Evolutionary conservation across 2,888 invertebrate species (phyloP).

Genomic region (Gastrophysa polygoni): DNA sequence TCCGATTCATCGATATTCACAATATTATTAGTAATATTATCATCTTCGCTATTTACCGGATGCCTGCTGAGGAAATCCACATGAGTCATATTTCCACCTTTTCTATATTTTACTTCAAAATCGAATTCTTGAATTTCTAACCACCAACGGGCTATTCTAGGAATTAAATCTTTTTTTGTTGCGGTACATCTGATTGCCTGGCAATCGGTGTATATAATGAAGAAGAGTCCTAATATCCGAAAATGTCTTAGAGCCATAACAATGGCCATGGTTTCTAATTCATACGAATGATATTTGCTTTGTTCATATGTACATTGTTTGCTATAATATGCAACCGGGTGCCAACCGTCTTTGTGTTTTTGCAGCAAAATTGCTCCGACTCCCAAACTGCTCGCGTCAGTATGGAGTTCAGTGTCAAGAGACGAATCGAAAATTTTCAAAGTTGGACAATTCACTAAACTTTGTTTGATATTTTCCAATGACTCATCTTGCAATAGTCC

Average conservation of each 20-base stretch:
- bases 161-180: no score
- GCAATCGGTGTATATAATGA: slow-evolving; percentile 40
- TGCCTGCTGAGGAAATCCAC: not conserved
- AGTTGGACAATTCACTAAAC: not conserved
- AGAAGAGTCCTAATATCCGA: slow-evolving; percentile 35
- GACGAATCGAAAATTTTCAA: not conserved
- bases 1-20: slow-evolving; percentile 13
- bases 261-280: slow-evolving; percentile 28
- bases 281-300: slow-evolving; percentile 25
- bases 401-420: slow-evolving; percentile 26
- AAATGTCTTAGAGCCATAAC: slow-evolving; percentile 34
- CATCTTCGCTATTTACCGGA: slow-evolving; percentile 22
- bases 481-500: not conserved
- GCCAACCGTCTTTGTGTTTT: slow-evolving; percentile 14
- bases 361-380: slow-evolving; percentile 31
- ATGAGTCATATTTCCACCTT: not conserved
- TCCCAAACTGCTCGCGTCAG: slow-evolving; percentile 31
- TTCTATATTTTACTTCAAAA: slow-evolving; percentile 30
- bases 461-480: not conserved
- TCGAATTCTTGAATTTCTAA: slow-evolving; percentile 32
- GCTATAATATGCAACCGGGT: slow-evolving; percentile 20
- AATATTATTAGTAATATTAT: no score
- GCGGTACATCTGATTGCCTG: slow-evolving; percentile 23
- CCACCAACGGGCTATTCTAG: slow-evolving; percentile 36
- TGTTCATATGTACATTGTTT: slow-evolving; percentile 9